A percentile compares a stretch with the other conserved stretches of the same genome.
Evolutionary conservation across 2,797 vertebrate genomes (phyloP).

Genomic region (Chelon labrosus): DNA sequence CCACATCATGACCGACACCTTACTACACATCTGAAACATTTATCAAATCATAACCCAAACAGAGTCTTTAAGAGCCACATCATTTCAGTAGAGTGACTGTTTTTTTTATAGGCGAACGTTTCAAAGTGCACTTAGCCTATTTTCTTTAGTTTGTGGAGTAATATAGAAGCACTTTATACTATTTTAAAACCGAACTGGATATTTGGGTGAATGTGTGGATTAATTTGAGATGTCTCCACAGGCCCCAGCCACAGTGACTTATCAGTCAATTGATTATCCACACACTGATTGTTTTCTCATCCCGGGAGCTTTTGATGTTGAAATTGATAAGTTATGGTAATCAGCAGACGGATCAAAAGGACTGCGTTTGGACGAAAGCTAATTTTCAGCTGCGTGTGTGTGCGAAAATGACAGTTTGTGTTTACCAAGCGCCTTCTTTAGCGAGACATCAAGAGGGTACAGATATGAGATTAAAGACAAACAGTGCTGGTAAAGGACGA

Average conservation of each 20-base stretch:
- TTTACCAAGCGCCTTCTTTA: conserved; percentile 40
- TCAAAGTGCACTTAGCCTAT: conserved; percentile 24
- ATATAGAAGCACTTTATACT: conserved; percentile 5
- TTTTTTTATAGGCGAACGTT: conserved; percentile 7
- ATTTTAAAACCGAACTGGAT: conserved; percentile 4
- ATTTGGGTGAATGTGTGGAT: conserved; percentile 33
- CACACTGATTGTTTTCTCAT: conserved; percentile 39
- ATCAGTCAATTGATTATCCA: conserved; percentile 53
- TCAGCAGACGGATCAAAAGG: conserved; percentile 30
- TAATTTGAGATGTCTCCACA: conserved; percentile 19
- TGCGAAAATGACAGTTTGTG: conserved; percentile 38
- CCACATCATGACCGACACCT: too few relatives aligned
- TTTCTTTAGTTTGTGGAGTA: conserved; percentile 19
- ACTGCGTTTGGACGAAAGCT: conserved; percentile 32
- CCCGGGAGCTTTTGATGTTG: conserved; percentile 52
- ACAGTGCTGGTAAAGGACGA: conserved; percentile 35
- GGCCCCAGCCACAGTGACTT: conserved; percentile 23
- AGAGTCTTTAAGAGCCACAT: neutral
- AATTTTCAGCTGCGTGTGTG: conserved; percentile 28
- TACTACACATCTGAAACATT: neutral
- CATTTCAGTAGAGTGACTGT: neutral
- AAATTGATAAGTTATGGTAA: conserved; percentile 45
- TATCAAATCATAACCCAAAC: conserved; percentile 5
- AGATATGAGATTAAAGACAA: conserved; percentile 57
- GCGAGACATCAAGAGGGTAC: conserved; percentile 18